Percentiles rank a stretch among this genome's conserved stretches.
Evolutionary conservation across 30 jellyfish, hydroid and myxozoan species (phyloP).

Genomic region (Nemopilema nomurai): DNA sequence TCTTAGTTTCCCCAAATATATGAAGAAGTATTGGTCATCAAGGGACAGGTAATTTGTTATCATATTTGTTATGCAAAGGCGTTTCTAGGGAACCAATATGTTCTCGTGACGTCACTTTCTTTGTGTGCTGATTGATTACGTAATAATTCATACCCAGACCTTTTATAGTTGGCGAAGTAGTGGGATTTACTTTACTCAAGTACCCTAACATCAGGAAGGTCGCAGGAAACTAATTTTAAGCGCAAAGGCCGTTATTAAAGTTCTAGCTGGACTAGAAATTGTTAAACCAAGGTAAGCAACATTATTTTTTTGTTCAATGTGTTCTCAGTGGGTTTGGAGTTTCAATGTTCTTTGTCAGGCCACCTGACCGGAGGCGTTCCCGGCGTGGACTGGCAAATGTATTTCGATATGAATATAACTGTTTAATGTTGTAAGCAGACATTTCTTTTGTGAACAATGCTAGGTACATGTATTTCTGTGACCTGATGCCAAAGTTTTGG

Average conservation of each 20-base stretch:
- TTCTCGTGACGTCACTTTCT: neutral
- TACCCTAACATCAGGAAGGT: neutral
- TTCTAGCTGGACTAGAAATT: neutral
- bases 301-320: too few species aligned
- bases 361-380: neutral
- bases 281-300: neutral
- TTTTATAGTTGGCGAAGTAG: neutral
- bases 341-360: neutral
- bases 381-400: neutral
- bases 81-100: neutral
- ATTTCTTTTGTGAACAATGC: neutral
- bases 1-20: neutral
- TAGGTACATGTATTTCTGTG: neutral
- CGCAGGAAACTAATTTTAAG: neutral
- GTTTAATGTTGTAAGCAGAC: neutral
- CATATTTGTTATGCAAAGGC: neutral
- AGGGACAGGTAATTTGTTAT: neutral
- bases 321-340: neutral
- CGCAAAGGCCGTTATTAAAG: neutral
- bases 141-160: slow-evolving; percentile 30
- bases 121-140: slow-evolving; percentile 30
- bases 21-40: neutral
- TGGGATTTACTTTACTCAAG: neutral
- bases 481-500: neutral
- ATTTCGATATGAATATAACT: neutral